Conservation (phyloP, 2,888 invertebrate species). For the Lissonota sp. region DNA sequence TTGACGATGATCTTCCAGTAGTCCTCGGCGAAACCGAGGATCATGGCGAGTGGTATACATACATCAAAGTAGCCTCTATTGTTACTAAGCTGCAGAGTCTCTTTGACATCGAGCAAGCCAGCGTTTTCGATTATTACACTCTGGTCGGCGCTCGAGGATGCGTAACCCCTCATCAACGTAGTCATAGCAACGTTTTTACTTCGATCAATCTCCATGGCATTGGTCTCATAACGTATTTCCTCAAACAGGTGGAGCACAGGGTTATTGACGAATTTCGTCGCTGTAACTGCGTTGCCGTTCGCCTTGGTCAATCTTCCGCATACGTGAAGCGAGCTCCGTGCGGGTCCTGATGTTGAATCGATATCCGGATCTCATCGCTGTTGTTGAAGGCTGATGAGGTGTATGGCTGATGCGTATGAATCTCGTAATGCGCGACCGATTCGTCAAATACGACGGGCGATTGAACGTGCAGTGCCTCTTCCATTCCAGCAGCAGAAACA, state of each 20-base stretch:
- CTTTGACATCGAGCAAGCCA: constrained; percentile 14
- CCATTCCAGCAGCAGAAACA: too few relatives aligned
- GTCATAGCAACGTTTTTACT: constrained; percentile 32
- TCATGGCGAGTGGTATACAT: constrained; percentile 39
- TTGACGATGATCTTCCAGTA: constrained; percentile 20
- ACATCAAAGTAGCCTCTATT: constrained; percentile 37
- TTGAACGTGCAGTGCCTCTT: too few relatives aligned
- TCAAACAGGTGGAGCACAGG: constrained; percentile 22
- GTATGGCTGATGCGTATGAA: too few relatives aligned
- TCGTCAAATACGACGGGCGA: too few relatives aligned
- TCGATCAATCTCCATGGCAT: constrained; percentile 9
- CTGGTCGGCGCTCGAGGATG: constrained; percentile 34
- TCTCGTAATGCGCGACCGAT: too few relatives aligned
- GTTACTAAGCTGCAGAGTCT: background rate
- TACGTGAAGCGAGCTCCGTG: constrained; percentile 60
- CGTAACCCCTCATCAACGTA: constrained; percentile 36
- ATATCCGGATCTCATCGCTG: constrained; percentile 61
- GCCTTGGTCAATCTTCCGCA: constrained; percentile 39
- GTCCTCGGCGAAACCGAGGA: background rate
- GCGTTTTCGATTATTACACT: constrained; percentile 10
- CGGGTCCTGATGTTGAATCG: constrained; percentile 58
- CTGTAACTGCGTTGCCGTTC: constrained; percentile 1
- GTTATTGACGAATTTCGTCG: constrained; percentile 21
- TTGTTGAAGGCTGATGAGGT: too few relatives aligned
- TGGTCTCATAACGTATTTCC: constrained; percentile 24